phyloP scores from a whole-genome alignment of 2,113 vertebrate species.

The Calyptommatus sinebrachiatus region DNA sequence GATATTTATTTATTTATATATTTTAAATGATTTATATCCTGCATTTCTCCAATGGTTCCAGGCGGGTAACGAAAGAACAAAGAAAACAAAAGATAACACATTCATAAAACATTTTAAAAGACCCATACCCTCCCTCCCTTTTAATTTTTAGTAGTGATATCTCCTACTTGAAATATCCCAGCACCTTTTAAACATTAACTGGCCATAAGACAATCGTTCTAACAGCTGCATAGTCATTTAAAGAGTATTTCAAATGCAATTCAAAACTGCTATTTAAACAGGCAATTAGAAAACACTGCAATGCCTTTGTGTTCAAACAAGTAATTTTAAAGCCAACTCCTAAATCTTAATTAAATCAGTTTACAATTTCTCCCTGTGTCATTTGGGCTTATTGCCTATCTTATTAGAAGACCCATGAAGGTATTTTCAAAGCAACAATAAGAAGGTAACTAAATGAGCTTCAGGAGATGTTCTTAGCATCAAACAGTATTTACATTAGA shows the following conservation, averaged over 20 bases:
- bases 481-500: background rate
- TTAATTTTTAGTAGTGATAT: too few relatives aligned
- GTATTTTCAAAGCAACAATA: background rate
- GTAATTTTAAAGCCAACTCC: background rate
- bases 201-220: background rate
- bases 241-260: background rate
- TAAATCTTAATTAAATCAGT: background rate
- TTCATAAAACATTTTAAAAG: too few relatives aligned
- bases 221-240: background rate
- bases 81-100: too few relatives aligned
- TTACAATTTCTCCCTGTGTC: background rate
- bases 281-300: background rate
- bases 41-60: too few relatives aligned
- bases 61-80: too few relatives aligned
- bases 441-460: background rate
- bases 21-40: too few relatives aligned
- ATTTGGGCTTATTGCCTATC: background rate
- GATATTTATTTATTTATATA: too few relatives aligned
- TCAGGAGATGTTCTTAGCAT: background rate
- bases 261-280: background rate
- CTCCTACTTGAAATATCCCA: background rate
- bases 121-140: too few relatives aligned
- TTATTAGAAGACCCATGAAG: background rate
- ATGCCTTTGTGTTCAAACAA: background rate
- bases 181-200: background rate